Evolutionary conservation across 2,888 invertebrate species (phyloP).

Genomic region (Conomelus anceps): DNA sequence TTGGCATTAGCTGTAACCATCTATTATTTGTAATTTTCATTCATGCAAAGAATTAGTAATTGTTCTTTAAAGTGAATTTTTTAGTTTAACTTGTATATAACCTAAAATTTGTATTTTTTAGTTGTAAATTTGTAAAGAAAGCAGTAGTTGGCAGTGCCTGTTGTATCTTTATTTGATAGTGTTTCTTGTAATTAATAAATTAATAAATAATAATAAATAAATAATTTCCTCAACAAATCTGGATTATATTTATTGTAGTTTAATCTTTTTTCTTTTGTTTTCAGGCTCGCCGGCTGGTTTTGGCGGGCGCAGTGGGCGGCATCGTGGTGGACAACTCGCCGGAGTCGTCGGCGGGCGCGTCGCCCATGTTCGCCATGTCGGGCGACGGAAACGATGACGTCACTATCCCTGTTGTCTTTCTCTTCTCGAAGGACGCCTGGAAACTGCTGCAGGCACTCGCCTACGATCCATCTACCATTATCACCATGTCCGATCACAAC

Average conservation of each 20-base stretch:
- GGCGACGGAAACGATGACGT: slow-evolving; percentile 86
- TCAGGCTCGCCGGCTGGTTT: slow-evolving; percentile 58
- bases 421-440: slow-evolving; percentile 71
- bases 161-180: too few species aligned
- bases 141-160: too few species aligned
- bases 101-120: too few species aligned
- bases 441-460: slow-evolving; percentile 33
- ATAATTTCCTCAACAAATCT: too few species aligned
- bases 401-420: slow-evolving; percentile 82
- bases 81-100: too few species aligned
- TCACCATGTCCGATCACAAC: slow-evolving; percentile 31
- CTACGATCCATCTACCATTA: slow-evolving; percentile 31
- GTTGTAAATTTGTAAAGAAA: too few species aligned
- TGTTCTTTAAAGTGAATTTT: too few species aligned
- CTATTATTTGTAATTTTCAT: too few species aligned
- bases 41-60: too few species aligned
- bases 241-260: too few species aligned
- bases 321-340: slow-evolving; percentile 79
- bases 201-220: background rate
- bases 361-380: slow-evolving; percentile 93
- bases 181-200: background rate
- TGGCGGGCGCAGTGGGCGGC: slow-evolving; percentile 64
- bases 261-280: background rate
- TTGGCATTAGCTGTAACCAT: too few species aligned
- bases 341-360: slow-evolving; percentile 64